These are phyloP conservation scores for Datnioides undecimradiatus DNA, from an alignment of 2,113 vertebrate species.

Conservation along the genomic window DNA sequence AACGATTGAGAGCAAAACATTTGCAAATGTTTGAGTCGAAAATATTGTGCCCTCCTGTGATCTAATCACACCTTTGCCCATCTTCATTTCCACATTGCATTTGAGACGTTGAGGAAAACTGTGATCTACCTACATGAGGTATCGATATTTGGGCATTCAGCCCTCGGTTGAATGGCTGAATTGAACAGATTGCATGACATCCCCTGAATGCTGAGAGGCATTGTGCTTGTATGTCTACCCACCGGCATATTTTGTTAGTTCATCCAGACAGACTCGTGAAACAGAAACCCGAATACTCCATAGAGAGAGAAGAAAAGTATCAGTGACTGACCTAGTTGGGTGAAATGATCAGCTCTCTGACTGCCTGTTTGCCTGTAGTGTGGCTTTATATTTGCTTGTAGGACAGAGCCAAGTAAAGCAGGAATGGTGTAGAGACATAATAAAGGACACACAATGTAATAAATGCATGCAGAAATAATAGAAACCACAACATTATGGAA, in stretches of 20 bases:
- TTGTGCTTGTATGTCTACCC: constrained; percentile 3
- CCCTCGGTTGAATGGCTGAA: constrained; percentile 19
- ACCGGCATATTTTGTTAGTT: constrained; percentile 1
- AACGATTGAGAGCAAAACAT: constrained; percentile 7
- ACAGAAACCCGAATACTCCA: constrained; percentile 18
- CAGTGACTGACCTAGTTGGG: constrained; percentile 43
- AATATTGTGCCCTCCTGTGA: constrained; percentile 31
- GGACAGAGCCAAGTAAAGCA: constrained; percentile 15
- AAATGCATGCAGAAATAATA: constrained; percentile 1
- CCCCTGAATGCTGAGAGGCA: constrained; percentile 7
- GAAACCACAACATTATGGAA: background rate
- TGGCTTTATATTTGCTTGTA: constrained; percentile 7
- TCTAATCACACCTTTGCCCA: constrained; percentile 52
- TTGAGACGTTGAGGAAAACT: constrained; percentile 9
- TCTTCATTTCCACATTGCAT: constrained; percentile 38
- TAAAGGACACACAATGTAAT: background rate
- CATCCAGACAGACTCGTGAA: constrained; percentile 38
- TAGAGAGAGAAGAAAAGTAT: constrained; percentile 25
- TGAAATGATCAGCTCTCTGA: constrained; percentile 12
- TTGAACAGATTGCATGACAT: constrained; percentile 35
- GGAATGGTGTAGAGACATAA: background rate
- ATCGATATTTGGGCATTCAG: constrained; percentile 57
- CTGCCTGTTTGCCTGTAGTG: constrained; percentile 12
- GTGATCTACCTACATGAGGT: constrained; percentile 21
- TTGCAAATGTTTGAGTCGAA: constrained; percentile 44